Percentiles rank a stretch among this genome's conserved stretches.
phyloP scores from a whole-genome alignment of 2,113 vertebrate genomes.

The Fregata magnificens region DNA sequence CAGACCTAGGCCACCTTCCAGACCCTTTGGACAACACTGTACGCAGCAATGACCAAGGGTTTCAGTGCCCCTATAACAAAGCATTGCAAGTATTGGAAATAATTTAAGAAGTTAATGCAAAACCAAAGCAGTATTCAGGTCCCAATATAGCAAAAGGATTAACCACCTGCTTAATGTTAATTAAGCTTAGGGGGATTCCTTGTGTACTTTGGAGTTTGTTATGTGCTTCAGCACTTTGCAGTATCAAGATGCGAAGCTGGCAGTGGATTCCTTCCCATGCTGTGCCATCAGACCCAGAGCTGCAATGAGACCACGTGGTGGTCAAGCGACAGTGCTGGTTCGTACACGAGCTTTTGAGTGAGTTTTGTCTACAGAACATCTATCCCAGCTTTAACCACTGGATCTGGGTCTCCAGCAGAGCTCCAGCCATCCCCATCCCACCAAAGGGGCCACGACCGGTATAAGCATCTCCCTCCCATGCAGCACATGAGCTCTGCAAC shows the following conservation, averaged over 20 bases:
- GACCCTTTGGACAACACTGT: neutral
- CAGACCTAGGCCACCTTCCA: neutral
- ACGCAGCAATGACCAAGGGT: accelerated
- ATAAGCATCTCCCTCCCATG: neutral
- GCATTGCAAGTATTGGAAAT: neutral
- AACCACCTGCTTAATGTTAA: neutral
- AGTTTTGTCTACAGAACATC: neutral
- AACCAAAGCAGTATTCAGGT: neutral
- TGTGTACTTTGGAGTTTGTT: neutral
- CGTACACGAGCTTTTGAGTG: accelerated
- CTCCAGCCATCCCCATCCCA: neutral
- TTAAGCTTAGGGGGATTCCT: neutral
- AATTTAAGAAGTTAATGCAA: neutral
- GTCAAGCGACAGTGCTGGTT: neutral
- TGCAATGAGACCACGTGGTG: neutral
- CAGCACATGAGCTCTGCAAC: neutral
- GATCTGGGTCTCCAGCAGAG: neutral
- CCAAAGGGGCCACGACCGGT: accelerated
- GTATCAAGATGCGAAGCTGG: neutral
- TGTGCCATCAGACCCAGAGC: neutral
- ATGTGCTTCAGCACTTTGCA: neutral
- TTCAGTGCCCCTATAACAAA: neutral
- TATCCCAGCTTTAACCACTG: neutral
- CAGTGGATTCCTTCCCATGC: neutral
- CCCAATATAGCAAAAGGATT: neutral